Evolutionary conservation across 2,113 vertebrate species (phyloP), one percentile per base, ranked within the genome.

Genomic region (Engystomops pustulosus): DNA sequence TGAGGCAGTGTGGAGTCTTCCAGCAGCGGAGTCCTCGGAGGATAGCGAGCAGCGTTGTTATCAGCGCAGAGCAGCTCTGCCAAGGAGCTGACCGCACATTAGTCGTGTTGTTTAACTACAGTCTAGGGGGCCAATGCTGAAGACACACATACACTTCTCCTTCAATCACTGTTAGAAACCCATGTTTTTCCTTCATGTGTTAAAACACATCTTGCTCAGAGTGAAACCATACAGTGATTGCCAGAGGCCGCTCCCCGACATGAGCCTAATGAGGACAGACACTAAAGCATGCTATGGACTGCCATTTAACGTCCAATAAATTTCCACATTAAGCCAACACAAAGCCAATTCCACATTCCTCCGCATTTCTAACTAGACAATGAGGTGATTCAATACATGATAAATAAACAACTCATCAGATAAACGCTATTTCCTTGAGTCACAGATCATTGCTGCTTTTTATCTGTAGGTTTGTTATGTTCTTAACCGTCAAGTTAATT

Each of bases 21-120:
- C 91, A 93, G 92, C 93, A 91, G 90, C 91, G 87, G 75, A 90
- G 94, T 93, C 95, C 94, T 92, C 91, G 88, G 93, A 94, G 94
- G 94, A 93, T 94, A 94, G 91, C 92, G 90, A 89, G 93, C 94
- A 91, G 91, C 86, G 81, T 89, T 90, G 94, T 96, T 98, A 98
- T 97, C 96, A 96, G 94, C 92, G 82, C 83, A 88, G 87, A 89
- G 88, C 86, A 86, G 38, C 80, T 86, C 88, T 94, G 94, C 95
- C 94, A 93, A 92, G 93, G 94, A 92, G 94, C 92, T 92, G 90
- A 92, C 92, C 93, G 90, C 91, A 96, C 95, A 97, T 96, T 95
- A 95, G 94, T 92, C 91, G 92, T 95, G 97, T 96, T 97, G 95
- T 97, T 95, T 95, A 90, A 91, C 89, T 93, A 95, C 90, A 89